Percentiles rank a stretch among this genome's conserved stretches.
Conservation (phyloP, 2,888 invertebrate genomes). For the Andrena trimmerana region DNA sequence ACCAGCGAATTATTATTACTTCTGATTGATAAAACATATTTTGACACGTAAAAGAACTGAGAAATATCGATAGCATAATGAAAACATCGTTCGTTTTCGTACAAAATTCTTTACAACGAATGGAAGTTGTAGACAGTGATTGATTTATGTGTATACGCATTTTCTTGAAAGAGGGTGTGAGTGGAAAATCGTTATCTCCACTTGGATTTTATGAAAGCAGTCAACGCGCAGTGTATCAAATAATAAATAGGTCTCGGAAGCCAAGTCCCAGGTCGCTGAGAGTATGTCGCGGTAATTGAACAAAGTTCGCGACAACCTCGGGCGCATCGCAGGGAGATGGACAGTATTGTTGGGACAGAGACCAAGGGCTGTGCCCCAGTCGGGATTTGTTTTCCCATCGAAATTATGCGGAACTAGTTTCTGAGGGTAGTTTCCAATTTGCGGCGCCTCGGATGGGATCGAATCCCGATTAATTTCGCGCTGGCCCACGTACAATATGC, state of each 20-base stretch:
- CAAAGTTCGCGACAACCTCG: conserved; percentile 42
- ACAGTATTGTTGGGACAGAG: conserved; percentile 55
- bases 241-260: conserved; percentile 17
- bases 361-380: conserved; percentile 45
- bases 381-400: conserved; percentile 79
- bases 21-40: not conserved
- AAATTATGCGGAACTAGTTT: conserved; percentile 82
- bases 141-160: too few species aligned
- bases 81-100: not conserved
- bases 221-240: not conserved
- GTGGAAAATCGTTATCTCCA: too few species aligned
- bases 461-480: conserved; percentile 81
- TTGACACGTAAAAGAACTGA: not conserved
- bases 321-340: conserved; percentile 7
- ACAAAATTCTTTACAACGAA: too few species aligned
- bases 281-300: conserved; percentile 53
- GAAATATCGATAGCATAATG: not conserved
- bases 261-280: not conserved
- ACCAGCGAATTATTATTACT: not conserved
- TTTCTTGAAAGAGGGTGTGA: too few species aligned
- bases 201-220: not conserved
- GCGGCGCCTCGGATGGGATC: conserved; percentile 77
- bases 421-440: conserved; percentile 82
- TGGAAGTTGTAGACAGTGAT: too few species aligned
- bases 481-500: conserved; percentile 57